Base-by-base conservation (phyloP, 2,888 invertebrate genomes). In the Epiblema foenella region DNA sequence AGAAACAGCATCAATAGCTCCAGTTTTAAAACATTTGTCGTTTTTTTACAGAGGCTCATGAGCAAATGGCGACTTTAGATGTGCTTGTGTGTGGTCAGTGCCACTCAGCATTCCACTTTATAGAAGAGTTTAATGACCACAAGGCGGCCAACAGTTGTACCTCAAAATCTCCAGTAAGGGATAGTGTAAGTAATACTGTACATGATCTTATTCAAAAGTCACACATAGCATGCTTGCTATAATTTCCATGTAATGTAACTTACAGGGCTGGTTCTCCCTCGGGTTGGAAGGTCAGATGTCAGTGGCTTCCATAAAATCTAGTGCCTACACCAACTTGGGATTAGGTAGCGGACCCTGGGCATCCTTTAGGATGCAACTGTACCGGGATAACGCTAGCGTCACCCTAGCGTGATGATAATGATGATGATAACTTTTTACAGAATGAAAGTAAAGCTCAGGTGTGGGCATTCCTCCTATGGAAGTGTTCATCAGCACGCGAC, bases 381-480 rank as follows among this genome's bases (percentile, higher is more conserved):
- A n/a, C n/a, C n/a, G n/a, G n/a, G n/a, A n/a, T n/a, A n/a, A n/a
- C n/a, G n/a, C n/a, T n/a, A n/a, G n/a, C n/a, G n/a, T n/a, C n/a
- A n/a, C n/a, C n/a, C n/a, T n/a, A n/a, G n/a, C n/a, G n/a, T n/a
- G n/a, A n/a, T n/a, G n/a, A n/a, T n/a, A n/a, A n/a, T n/a, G n/a
- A n/a, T n/a, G n/a, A n/a, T n/a, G 1, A 49, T 56, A 24, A 9
- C 54, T n/a, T 58, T 75, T 74, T 84, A 56, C 87, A 96, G 95
- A 95, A 95, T 84, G 97, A 97, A 86, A 95, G 95, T 72, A 97
- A 97, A 86, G 96, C 97, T 10, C 96, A 97, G 89, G 96, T 97
- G 11, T 97, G 97, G 97, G 97, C 97, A 51, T 97, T 97, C 83
- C 91, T 97, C 5, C 85, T 97, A 54, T 97, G 97, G 97, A 97